Evolutionary conservation across 2,113 vertebrate species (phyloP).

Genomic region (Aythya baeri): DNA sequence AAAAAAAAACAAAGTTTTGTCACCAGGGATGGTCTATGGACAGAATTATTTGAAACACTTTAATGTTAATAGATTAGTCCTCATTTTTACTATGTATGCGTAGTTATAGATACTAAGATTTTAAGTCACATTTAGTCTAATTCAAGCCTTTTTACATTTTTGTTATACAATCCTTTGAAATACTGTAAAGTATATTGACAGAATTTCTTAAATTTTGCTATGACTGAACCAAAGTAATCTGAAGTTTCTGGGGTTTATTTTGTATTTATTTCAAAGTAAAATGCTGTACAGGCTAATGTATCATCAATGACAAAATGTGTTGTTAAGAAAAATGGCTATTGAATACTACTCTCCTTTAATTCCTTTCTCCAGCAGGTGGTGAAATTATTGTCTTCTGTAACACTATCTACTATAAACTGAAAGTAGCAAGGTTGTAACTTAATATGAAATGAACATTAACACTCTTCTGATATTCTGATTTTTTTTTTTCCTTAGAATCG

Average conservation of each 20-base stretch:
- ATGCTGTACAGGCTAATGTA: neutral
- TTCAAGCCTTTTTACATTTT: slow-evolving; percentile 25
- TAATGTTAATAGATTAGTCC: neutral
- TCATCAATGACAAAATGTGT: slow-evolving; percentile 30
- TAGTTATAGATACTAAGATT: neutral
- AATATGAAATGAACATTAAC: slow-evolving; percentile 42
- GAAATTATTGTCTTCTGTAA: slow-evolving; percentile 67
- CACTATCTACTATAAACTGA: slow-evolving; percentile 47
- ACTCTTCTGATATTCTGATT: slow-evolving; percentile 34
- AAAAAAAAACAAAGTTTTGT: neutral
- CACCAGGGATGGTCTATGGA: neutral
- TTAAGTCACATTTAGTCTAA: slow-evolving; percentile 43
- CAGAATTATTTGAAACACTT: neutral
- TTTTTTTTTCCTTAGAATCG: neutral
- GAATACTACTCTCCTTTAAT: slow-evolving; percentile 46
- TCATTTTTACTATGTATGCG: neutral
- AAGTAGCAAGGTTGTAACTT: slow-evolving; percentile 61
- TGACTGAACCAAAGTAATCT: slow-evolving; percentile 29
- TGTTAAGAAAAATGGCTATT: slow-evolving; percentile 32
- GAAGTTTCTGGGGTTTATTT: slow-evolving; percentile 39
- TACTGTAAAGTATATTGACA: neutral
- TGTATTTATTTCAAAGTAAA: neutral
- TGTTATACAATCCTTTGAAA: slow-evolving; percentile 22
- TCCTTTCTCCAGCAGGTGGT: slow-evolving; percentile 69
- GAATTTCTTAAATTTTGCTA: slow-evolving; percentile 21